Base-by-base conservation (phyloP, 2,113 vertebrate species). In the Myrmecobius fasciatus region DNA sequence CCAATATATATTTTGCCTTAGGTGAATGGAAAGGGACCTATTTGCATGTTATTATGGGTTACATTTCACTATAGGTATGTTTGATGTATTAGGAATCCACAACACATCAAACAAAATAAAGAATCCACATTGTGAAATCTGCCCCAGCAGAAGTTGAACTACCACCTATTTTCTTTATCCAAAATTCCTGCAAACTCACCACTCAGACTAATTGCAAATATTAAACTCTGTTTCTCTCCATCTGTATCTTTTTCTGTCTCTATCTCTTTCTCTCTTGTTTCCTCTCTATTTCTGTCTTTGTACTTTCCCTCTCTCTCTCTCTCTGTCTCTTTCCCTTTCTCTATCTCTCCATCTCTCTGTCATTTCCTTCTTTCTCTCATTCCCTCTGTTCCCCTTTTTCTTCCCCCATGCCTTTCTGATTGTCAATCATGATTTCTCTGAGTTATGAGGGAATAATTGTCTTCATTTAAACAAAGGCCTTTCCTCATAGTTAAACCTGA, bases 381-480 rank as follows among this genome's bases (percentile, higher is more conserved):
- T 67, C 31, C 6, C 48, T 53, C 14, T 51, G 11, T 75, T 20
- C 22, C 5, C 22, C 14, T 7, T 17, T 75, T 0, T 83, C 3
- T 31, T 51, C 49, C 49, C 49, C 49, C 11, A 51, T 10, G 0
- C 49, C 1, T 94, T 52, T 17, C 56, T 20, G 67, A 24, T 1
- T 46, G 9, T 56, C 88, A 56, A 25, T 49, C 91, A 46, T 31
- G 60, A 90, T 90, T 92, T 56, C 46, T 90, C 46, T 90, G 12
- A 1, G 60, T 25, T 53, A 25, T 36, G 2, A 11, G 22, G 89
- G 90, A 36, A 90, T 43, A 53, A 60, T 36, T 53, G 47, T 91
- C 92, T 95, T 91, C 25, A 95, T 54, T 89, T 75, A 53, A 91
- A 94, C 3, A 83, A 28, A 83, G n/a, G 0, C 36, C 6, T 93